Conservation (phyloP, 2,888 invertebrate species). For the Clostera curtula region DNA sequence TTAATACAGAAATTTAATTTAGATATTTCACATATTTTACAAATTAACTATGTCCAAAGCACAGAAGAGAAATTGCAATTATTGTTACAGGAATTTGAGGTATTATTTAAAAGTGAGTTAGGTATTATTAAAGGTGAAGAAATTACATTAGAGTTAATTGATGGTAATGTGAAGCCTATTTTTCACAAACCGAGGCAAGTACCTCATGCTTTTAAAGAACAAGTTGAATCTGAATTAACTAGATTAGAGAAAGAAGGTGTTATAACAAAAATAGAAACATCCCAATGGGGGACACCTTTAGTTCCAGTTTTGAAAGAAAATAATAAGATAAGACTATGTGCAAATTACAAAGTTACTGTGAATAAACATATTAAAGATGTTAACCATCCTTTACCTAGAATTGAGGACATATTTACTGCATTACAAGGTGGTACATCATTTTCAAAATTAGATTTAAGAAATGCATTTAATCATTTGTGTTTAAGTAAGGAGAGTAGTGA, state of each 20-base stretch:
- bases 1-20: too few species aligned
- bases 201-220: conserved; percentile 10
- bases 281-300: conserved; percentile 2
- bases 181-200: conserved; percentile 12
- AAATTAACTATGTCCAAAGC: too few species aligned
- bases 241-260: conserved; percentile 5
- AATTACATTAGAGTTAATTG: too few species aligned
- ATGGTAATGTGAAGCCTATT: too few species aligned
- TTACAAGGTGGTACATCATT: not conserved
- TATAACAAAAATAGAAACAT: not conserved
- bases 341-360: not conserved
- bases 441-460: conserved; percentile 7
- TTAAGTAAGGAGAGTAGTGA: conserved; percentile 10
- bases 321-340: not conserved
- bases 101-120: too few species aligned
- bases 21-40: too few species aligned
- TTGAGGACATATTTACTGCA: conserved; percentile 3
- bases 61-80: too few species aligned
- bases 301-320: conserved; percentile 4
- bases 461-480: conserved; percentile 13
- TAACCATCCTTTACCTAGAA: conserved; percentile 3
- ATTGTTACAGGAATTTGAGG: too few species aligned
- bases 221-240: conserved; percentile 8
- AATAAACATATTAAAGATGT: conserved; percentile 1
- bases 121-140: too few species aligned